Conservation (phyloP, 2,797 vertebrate species). For the Poecile montanus region DNA sequence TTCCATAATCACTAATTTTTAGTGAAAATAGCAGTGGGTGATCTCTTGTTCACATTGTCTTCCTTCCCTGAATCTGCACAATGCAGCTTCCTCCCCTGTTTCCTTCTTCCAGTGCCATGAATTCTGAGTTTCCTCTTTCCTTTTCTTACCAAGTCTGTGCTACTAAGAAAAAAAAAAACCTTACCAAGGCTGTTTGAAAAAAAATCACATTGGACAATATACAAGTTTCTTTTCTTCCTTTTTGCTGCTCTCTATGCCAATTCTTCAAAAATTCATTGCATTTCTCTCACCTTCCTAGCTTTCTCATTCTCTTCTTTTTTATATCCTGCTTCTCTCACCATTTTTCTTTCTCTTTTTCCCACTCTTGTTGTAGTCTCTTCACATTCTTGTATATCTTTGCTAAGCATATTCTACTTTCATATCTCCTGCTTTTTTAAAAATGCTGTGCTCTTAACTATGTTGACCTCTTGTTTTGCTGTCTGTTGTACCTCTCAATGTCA, state of each 20-base stretch:
- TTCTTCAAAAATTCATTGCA: neutral
- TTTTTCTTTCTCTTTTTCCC: neutral
- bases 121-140: conserved; percentile 10
- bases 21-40: neutral
- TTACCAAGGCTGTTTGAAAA: neutral
- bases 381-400: neutral
- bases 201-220: neutral
- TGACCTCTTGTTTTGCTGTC: neutral
- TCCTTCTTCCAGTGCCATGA: neutral
- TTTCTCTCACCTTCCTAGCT: neutral
- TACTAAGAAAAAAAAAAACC: neutral
- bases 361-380: neutral
- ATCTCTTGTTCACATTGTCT: neutral
- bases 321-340: neutral
- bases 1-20: neutral
- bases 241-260: neutral
- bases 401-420: neutral
- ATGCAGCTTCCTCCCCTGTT: neutral
- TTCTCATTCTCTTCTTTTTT: neutral
- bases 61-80: neutral
- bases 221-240: neutral
- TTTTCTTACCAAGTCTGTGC: neutral
- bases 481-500: neutral
- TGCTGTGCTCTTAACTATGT: neutral
- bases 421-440: neutral